Conservation (phyloP, 2,113 vertebrate species). For the Anarhynchus alexandrinus region DNA sequence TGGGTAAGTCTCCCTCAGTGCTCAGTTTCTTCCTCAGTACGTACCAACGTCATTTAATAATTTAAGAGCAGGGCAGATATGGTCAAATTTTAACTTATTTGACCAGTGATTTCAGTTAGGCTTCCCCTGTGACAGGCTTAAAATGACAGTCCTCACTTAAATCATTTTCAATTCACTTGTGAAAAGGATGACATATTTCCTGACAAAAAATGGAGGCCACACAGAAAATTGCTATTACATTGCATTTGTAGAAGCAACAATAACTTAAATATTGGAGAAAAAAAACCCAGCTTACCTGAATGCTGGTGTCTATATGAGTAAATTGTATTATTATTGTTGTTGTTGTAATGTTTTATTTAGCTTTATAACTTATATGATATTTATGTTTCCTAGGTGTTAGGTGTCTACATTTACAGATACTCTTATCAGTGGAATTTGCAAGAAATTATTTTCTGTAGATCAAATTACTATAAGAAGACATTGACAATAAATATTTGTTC, state of each 20-base stretch:
- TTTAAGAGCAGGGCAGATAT: background rate
- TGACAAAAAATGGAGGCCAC: background rate
- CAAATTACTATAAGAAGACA: background rate
- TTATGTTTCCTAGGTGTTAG: background rate
- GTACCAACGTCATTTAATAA: background rate
- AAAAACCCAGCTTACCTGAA: background rate
- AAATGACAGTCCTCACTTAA: background rate
- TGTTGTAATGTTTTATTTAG: background rate
- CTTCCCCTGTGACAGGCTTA: background rate
- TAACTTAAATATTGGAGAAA: background rate
- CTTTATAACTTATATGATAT: background rate
- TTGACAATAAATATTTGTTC: background rate
- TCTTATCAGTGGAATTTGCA: background rate
- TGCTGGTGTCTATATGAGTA: background rate
- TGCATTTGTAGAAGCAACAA: background rate
- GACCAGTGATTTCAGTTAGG: background rate
- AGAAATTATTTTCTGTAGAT: background rate
- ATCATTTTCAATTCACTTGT: background rate
- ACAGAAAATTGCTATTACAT: background rate
- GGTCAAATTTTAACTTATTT: background rate
- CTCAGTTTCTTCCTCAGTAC: background rate
- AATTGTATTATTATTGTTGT: too few species aligned
- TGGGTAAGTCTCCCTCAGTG: background rate
- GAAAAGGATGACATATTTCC: background rate
- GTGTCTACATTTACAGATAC: background rate